Percentiles rank a stretch among this genome's conserved stretches.
Evolutionary conservation across 2,797 vertebrate genomes (phyloP).

Genomic region (Okamejei kenojei): DNA sequence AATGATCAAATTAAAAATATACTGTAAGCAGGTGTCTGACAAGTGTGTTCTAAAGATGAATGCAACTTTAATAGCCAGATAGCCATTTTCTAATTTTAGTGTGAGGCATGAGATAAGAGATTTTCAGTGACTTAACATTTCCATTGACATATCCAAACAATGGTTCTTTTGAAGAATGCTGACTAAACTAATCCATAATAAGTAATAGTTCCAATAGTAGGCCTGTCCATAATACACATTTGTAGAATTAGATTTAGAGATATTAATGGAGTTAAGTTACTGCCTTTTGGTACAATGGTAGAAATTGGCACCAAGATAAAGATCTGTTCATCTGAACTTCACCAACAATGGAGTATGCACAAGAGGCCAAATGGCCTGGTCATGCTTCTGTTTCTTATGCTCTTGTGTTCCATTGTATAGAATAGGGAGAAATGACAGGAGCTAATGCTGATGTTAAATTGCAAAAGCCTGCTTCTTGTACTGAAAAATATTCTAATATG

Average conservation of each 20-base stretch:
- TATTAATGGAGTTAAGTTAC: no score
- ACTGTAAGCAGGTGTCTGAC: neutral
- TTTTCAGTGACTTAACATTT: neutral
- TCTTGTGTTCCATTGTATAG: no score
- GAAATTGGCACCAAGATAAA: no score
- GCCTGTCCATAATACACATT: neutral
- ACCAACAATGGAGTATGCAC: no score
- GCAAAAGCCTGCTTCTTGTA: neutral
- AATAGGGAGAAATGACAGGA: neutral
- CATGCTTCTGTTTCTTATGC: no score
- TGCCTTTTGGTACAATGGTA: no score
- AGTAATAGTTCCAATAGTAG: neutral
- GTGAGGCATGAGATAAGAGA: neutral
- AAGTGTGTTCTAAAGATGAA: neutral
- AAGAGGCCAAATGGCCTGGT: no score
- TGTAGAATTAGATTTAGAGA: neutral
- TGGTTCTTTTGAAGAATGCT: constrained; percentile 3
- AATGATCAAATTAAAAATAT: neutral
- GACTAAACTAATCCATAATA: neutral
- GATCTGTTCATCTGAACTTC: no score
- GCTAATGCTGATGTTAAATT: neutral
- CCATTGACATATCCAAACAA: neutral
- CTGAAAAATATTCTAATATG: neutral
- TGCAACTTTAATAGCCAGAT: neutral
- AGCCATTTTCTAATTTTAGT: neutral